Percentiles rank a stretch among this genome's conserved stretches.
Evolutionary conservation across 2,113 vertebrate species (phyloP).

Genomic region (Sorex fumeus): DNA sequence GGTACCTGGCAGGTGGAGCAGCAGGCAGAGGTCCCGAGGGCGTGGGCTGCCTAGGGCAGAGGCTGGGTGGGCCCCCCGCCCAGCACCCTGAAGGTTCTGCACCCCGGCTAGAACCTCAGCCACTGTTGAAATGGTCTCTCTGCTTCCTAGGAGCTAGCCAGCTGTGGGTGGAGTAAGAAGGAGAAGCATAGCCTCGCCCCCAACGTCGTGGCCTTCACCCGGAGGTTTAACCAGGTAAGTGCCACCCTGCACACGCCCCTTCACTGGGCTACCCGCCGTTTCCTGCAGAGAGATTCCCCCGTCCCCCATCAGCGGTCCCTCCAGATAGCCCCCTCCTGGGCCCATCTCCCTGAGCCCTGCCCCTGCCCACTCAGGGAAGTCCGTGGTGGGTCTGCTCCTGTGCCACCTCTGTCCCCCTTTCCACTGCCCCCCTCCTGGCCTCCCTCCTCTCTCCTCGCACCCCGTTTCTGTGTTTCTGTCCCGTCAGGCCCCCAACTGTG

Average conservation of each 20-base stretch:
- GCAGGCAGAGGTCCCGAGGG: no score
- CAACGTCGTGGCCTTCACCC: slow-evolving; percentile 96
- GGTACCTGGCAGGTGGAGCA: no score
- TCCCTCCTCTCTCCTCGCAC: neutral
- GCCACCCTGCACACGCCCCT: neutral
- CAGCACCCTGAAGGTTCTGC: slow-evolving; percentile 19
- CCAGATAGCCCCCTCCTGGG: neutral
- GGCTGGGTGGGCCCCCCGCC: no score
- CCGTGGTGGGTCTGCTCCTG: no score
- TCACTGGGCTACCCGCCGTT: no score
- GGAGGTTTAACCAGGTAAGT: slow-evolving; percentile 96
- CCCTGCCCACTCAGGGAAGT: no score
- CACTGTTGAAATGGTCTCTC: slow-evolving; percentile 67
- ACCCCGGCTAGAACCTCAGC: neutral
- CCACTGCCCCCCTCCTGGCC: neutral
- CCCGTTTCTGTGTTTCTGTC: neutral
- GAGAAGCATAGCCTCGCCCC: slow-evolving; percentile 96
- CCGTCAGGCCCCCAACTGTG: fast-evolving
- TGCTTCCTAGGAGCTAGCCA: slow-evolving; percentile 94
- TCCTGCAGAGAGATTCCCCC: neutral
- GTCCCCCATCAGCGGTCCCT: neutral
- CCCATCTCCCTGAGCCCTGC: no score
- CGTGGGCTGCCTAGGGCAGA: no score
- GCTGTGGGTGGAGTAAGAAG: slow-evolving; percentile 97
- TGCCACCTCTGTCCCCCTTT: neutral